Evolutionary conservation across 2,888 invertebrate genomes (phyloP).

Genomic region (Laothoe populi): DNA sequence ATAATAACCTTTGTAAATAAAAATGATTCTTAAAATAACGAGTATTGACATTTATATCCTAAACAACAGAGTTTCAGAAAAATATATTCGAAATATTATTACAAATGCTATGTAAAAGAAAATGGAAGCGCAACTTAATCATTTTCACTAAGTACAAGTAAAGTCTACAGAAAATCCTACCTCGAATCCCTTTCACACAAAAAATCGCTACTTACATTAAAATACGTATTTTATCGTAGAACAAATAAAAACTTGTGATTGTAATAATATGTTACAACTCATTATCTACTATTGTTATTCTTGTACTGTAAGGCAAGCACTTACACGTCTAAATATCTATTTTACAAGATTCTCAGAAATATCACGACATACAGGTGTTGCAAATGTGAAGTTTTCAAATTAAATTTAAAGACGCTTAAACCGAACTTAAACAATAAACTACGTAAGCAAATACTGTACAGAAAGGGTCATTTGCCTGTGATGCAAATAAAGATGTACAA

Average conservation of each 20-base stretch:
- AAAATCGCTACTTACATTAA: too few species aligned
- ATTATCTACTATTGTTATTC: constrained; percentile 11
- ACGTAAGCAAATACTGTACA: neutral
- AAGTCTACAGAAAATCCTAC: too few species aligned
- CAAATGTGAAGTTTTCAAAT: neutral
- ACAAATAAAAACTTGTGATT: too few species aligned
- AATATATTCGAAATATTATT: neutral
- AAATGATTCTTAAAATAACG: constrained; percentile 33
- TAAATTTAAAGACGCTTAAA: neutral
- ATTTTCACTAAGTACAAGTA: too few species aligned
- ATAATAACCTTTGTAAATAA: constrained; percentile 43
- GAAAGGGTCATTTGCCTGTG: too few species aligned
- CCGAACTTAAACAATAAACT: neutral
- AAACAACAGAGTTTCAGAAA: neutral
- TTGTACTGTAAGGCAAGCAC: constrained; percentile 25
- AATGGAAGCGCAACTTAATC: too few species aligned
- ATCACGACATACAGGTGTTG: neutral
- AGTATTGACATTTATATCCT: constrained; percentile 33
- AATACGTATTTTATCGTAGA: too few species aligned
- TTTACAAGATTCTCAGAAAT: constrained; percentile 15
- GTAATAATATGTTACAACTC: neutral
- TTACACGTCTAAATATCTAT: constrained; percentile 4
- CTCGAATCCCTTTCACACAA: too few species aligned
- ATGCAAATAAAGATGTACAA: too few species aligned
- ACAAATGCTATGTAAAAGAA: too few species aligned